Percentiles rank a stretch among this genome's conserved stretches.
These are phyloP conservation scores for Axis porcinus DNA, from an alignment of 2,113 vertebrate genomes.

Conservation along the genomic window DNA sequence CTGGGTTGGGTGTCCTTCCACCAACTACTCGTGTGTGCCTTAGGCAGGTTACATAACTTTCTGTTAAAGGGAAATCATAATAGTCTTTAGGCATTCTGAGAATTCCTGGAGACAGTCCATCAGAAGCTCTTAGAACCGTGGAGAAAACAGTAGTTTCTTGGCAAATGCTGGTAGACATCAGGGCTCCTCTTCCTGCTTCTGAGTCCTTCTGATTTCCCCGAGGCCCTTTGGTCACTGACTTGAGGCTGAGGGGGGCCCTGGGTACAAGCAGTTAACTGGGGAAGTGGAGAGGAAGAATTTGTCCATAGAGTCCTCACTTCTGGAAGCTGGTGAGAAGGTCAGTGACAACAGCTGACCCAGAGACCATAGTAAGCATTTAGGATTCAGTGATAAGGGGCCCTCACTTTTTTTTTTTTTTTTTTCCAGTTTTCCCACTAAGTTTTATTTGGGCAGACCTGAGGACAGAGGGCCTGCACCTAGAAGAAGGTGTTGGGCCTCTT, in stretches of 20 bases:
- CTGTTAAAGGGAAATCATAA: neutral
- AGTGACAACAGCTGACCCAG: neutral
- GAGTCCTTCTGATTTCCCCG: neutral
- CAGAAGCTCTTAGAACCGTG: neutral
- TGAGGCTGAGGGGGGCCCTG: neutral
- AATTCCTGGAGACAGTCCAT: neutral
- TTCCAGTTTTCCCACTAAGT: accelerated
- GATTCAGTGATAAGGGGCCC: neutral
- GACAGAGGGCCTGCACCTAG: conserved; percentile 69
- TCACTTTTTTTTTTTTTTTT: neutral
- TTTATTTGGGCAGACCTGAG: conserved; percentile 20
- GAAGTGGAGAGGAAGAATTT: neutral
- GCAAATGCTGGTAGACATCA: neutral
- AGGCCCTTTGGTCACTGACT: neutral
- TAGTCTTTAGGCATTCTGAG: neutral
- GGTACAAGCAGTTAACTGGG: neutral
- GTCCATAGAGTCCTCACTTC: neutral
- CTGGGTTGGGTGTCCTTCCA: neutral
- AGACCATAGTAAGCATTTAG: neutral
- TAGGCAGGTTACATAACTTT: neutral
- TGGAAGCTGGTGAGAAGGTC: neutral
- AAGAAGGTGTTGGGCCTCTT: conserved; percentile 99
- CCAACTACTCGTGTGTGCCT: neutral
- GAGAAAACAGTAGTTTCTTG: neutral
- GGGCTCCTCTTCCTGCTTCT: neutral